A percentile compares a stretch with the other conserved stretches of the same genome.
These are phyloP conservation scores for Lampropteryx suffumata DNA, from an alignment of 2,888 invertebrate genomes.

Conservation along the genomic window DNA sequence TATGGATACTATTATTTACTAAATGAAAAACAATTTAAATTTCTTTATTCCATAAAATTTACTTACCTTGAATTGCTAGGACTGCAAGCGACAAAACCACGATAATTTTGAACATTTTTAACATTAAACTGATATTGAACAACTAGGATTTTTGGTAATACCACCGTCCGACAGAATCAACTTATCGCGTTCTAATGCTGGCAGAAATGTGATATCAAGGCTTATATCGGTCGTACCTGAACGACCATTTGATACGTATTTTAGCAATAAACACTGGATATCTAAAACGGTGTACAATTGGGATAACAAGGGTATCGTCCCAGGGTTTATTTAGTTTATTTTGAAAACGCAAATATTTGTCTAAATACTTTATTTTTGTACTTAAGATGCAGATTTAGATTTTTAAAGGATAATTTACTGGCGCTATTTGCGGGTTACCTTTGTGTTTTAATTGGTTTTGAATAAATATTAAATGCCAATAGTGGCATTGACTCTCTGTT, in stretches of 20 bases:
- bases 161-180: conserved; percentile 22
- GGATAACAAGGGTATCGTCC: conserved; percentile 24
- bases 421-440: conserved; percentile 5
- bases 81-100: conserved; percentile 19
- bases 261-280: conserved; percentile 23
- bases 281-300: conserved; percentile 24
- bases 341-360: conserved; percentile 24
- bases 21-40: too few species aligned
- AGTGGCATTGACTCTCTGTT: too few species aligned
- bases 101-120: conserved; percentile 19
- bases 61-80: conserved; percentile 21
- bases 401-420: conserved; percentile 12
- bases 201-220: conserved; percentile 29
- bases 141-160: conserved; percentile 1
- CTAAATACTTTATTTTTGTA: conserved; percentile 20
- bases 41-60: too few species aligned
- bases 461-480: too few species aligned
- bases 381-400: conserved; percentile 12
- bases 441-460: conserved; percentile 16
- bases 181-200: conserved; percentile 27
- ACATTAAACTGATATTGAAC: conserved; percentile 9
- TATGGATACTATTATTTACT: neutral
- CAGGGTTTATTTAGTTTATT: conserved; percentile 26
- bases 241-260: conserved; percentile 24
- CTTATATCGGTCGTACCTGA: conserved; percentile 38